phyloP scores from a whole-genome alignment of 2,888 invertebrate genomes.

The Epirrhoe tristata region DNA sequence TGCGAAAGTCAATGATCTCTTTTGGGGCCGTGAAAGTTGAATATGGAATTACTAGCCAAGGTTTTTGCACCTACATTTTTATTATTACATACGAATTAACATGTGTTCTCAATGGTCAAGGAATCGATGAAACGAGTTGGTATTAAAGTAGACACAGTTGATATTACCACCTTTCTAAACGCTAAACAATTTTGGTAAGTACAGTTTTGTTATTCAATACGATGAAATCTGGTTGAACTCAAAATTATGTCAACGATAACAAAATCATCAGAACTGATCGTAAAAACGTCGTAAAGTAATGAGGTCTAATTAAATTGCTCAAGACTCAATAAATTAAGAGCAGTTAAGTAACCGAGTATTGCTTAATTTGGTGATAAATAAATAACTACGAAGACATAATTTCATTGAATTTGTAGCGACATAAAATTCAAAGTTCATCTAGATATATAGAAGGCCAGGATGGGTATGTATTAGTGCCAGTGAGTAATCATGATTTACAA shows the following conservation, averaged over 20 bases:
- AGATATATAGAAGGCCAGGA: too few relatives aligned
- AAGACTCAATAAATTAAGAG: conserved; percentile 14
- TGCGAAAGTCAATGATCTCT: conserved; percentile 56
- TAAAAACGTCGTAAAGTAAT: conserved; percentile 22
- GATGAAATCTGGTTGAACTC: background rate
- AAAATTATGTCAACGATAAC: conserved; percentile 23
- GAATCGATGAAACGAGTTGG: background rate
- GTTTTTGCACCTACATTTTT: conserved; percentile 16
- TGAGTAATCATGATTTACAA: too few relatives aligned
- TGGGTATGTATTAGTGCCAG: too few relatives aligned
- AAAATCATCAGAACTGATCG: conserved; percentile 11
- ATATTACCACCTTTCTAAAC: background rate
- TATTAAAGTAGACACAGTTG: too few relatives aligned
- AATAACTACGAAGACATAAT: background rate
- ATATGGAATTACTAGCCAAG: conserved; percentile 25
- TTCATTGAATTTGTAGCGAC: background rate
- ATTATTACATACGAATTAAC: background rate
- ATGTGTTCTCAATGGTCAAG: background rate
- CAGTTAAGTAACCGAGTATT: conserved; percentile 15
- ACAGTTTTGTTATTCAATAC: background rate
- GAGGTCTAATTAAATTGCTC: conserved; percentile 17
- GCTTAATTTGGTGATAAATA: conserved; percentile 8
- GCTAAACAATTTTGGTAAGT: background rate
- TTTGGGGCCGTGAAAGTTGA: conserved; percentile 40
- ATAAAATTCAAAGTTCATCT: background rate